Percentiles rank a stretch among this genome's conserved stretches.
Evolutionary conservation across 2,797 vertebrate genomes (phyloP).

Genomic region (Alosa sapidissima): DNA sequence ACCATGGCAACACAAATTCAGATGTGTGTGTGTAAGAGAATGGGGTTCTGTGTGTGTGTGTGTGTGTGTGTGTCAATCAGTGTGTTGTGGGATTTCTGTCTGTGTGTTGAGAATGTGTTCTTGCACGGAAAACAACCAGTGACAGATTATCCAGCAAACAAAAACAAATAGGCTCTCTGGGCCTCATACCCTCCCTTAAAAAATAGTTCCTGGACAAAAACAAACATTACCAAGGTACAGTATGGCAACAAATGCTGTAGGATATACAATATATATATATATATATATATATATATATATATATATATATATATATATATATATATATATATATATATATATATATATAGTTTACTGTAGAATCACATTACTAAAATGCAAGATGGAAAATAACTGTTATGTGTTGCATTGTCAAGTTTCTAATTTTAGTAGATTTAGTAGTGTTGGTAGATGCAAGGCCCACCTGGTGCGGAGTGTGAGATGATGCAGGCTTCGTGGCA

Average conservation of each 20-base stretch:
- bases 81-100: neutral
- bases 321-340: neutral
- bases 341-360: neutral
- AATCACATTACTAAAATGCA: neutral
- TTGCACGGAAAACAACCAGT: neutral
- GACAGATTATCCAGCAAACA: neutral
- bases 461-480: neutral
- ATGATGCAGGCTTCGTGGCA: neutral
- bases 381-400: neutral
- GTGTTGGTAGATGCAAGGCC: neutral
- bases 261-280: neutral
- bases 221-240: neutral
- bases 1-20: slow-evolving; percentile 38
- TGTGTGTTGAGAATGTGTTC: neutral
- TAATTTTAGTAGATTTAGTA: neutral
- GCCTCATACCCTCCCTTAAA: neutral
- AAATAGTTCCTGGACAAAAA: neutral
- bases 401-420: no score
- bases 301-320: no score
- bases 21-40: slow-evolving; percentile 29
- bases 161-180: neutral
- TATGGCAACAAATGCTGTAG: neutral
- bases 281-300: neutral
- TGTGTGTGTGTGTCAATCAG: neutral
- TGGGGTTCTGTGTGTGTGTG: slow-evolving; percentile 17